Evolutionary conservation across 2,113 vertebrate genomes (phyloP), one percentile per base, ranked within the genome.

Genomic region (Polyodon spathula): DNA sequence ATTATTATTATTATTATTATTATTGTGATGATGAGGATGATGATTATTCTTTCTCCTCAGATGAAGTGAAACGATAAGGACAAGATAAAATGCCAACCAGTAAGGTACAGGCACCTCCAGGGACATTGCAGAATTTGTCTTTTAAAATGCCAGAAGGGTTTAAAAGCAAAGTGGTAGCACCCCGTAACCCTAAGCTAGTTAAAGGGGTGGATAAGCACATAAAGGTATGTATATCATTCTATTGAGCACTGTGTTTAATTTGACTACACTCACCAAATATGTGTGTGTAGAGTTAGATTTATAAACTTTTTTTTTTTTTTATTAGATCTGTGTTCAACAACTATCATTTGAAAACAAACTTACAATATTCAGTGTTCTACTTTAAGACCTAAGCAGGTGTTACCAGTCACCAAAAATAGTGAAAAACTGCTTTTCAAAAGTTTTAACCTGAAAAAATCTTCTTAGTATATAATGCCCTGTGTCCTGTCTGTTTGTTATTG

Each of bases 131-230:
- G 52, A 69, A 44, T 46, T 62, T 67, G 8, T 60, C 75, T 41
- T 37, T 65, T 58, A 83, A 66, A 65, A 66, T 55, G 48, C 39
- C 63, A 2, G 61, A 72, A 60, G 63, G 64, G 37, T 64, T 72
- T 16, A 79, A 73, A 56, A 84, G 72, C 56, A 83, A 83, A 64
- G 69, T 67, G 14, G 50, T 66, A 55, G 54, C 68, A 40, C 69
- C 73, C 12, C 16, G 6, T 54, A 64, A 54, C 37, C 67, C 64
- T 0, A 89, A 77, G 65, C 42, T 83, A 37, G 68, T 78, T 10
- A 67, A 54, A 15, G 75, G 75, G 52, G 64, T 79, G 4, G 73
- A 78, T 52, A 66, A 66, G 14, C 4, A 59, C 14, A 55, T 12
- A 16, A 66, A 52, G 74, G 89, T 91, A 70, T 77, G 63, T 38